Evolutionary conservation across 2,888 invertebrate species (phyloP).

Genomic region (Drosophila falleni): DNA sequence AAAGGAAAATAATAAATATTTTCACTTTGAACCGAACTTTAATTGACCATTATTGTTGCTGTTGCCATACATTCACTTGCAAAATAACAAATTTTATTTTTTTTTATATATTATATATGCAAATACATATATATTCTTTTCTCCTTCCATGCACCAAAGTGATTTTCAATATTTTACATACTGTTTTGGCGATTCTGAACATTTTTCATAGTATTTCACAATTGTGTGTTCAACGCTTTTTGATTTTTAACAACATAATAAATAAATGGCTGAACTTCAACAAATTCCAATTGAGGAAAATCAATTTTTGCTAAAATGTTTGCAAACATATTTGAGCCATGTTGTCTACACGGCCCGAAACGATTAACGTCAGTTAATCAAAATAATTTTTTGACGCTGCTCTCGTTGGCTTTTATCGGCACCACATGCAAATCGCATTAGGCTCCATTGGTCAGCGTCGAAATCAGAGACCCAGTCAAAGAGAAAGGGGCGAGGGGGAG

Average conservation of each 20-base stretch:
- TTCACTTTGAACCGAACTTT: slow-evolving; percentile 10
- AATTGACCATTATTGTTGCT: slow-evolving; percentile 54
- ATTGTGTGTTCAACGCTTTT: slow-evolving; percentile 57
- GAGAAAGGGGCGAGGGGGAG: not conserved
- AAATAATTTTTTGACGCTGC: slow-evolving; percentile 63
- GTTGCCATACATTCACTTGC: slow-evolving; percentile 41
- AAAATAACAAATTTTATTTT: slow-evolving; percentile 29
- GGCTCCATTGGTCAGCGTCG: slow-evolving; percentile 39
- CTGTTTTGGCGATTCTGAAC: slow-evolving; percentile 31
- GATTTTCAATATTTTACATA: slow-evolving; percentile 23
- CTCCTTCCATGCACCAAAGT: slow-evolving; percentile 12
- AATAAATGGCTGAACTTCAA: slow-evolving; percentile 63
- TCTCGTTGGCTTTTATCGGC: slow-evolving; percentile 39
- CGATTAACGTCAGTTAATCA: slow-evolving; percentile 74
- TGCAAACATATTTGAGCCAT: not conserved
- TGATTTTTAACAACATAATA: slow-evolving; percentile 74
- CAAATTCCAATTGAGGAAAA: slow-evolving; percentile 51
- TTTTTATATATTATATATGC: slow-evolving; percentile 37
- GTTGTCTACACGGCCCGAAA: not conserved
- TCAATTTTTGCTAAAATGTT: slow-evolving; percentile 47
- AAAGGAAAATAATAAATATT: not conserved
- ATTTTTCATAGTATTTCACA: slow-evolving; percentile 61
- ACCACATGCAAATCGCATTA: slow-evolving; percentile 77
- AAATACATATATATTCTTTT: slow-evolving; percentile 27
- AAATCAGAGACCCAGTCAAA: slow-evolving; percentile 19